phyloP scores from a whole-genome alignment of 2,113 vertebrate genomes.

The Ophthalmolycus amberensis region DNA sequence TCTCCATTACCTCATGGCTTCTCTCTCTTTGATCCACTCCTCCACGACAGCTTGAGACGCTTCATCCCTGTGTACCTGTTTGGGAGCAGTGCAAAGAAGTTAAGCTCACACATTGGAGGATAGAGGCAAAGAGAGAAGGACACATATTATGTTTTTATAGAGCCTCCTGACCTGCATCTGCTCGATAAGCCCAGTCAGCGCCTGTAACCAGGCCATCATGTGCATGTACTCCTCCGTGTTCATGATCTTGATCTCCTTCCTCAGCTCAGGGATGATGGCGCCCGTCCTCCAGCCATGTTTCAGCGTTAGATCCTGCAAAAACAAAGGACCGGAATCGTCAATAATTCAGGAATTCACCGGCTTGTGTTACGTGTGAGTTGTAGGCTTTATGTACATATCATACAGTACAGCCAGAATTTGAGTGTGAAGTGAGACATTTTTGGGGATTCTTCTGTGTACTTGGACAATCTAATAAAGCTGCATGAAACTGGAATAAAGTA shows the following conservation, averaged over 20 bases:
- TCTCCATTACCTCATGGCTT: conserved; percentile 87
- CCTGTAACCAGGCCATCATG: conserved; percentile 94
- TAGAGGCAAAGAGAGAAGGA: neutral
- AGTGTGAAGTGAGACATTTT: neutral
- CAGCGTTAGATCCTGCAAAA: conserved; percentile 92
- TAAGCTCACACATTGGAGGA: neutral
- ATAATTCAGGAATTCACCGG: neutral
- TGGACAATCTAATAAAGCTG: conserved; percentile 8
- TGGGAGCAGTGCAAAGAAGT: conserved; percentile 6
- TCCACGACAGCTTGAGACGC: conserved; percentile 91
- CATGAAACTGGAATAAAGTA: neutral
- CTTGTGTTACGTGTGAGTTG: neutral
- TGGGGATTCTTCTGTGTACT: neutral
- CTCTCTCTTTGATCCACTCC: conserved; percentile 94
- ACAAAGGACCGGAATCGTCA: neutral
- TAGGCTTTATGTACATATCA: neutral
- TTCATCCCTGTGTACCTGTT: conserved; percentile 90
- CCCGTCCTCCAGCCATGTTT: conserved; percentile 99
- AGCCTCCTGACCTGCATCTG: conserved; percentile 92
- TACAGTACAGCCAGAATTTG: neutral
- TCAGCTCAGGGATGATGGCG: conserved; percentile 95
- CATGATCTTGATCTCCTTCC: conserved; percentile 97
- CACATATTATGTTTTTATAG: neutral
- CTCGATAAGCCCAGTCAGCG: conserved; percentile 92
- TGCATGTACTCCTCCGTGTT: conserved; percentile 93